phyloP scores from a whole-genome alignment of 2,888 invertebrate genomes.

The Leptopilina syphax region DNA sequence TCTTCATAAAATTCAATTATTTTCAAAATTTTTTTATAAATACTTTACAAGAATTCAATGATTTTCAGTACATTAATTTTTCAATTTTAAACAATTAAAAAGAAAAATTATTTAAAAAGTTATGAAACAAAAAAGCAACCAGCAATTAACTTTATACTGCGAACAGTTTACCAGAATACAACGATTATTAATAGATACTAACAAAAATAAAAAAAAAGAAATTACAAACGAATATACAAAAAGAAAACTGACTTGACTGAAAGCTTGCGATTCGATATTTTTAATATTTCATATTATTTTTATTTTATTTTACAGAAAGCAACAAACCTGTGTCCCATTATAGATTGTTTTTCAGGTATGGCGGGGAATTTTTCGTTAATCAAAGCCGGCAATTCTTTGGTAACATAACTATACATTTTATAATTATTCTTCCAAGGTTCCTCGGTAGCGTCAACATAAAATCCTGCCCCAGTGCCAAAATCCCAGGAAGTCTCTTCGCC shows the following conservation, averaged over 20 bases:
- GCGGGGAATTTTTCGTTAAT: constrained; percentile 87
- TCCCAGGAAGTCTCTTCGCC: constrained; percentile 96
- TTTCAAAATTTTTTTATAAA: no score
- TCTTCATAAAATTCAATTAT: no score
- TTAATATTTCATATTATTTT: constrained; percentile 62
- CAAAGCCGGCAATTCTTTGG: constrained; percentile 88
- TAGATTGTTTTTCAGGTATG: constrained; percentile 81
- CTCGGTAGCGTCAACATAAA: constrained; percentile 94
- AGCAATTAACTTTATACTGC: no score
- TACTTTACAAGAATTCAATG: no score
- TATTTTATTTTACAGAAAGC: constrained; percentile 65
- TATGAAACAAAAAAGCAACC: no score
- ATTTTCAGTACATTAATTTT: no score
- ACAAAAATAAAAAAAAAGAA: background rate
- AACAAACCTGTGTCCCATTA: constrained; percentile 86
- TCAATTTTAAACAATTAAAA: no score
- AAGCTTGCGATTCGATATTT: constrained; percentile 69
- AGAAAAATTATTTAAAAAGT: no score
- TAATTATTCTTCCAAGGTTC: constrained; percentile 96
- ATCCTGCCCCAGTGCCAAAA: constrained; percentile 97
- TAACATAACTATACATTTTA: constrained; percentile 97
- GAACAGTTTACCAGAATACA: no score
- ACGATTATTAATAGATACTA: no score
- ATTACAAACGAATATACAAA: background rate
- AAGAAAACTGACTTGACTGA: constrained; percentile 55